Evolutionary conservation across 2,113 vertebrate genomes (phyloP).

Genomic region (Strigops habroptila): DNA sequence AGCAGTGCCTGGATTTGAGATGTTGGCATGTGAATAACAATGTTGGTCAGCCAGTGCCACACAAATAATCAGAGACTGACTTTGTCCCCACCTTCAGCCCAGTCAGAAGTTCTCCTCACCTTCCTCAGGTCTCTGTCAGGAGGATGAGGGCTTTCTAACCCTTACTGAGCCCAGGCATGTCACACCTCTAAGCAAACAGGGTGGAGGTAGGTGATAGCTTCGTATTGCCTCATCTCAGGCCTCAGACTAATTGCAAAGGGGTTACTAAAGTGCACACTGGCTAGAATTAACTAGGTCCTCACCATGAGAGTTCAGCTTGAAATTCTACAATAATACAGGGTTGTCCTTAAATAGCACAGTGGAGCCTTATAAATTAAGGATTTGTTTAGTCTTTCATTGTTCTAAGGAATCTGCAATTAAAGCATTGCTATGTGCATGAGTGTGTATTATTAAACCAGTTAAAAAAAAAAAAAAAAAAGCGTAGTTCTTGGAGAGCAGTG

Average conservation of each 20-base stretch:
- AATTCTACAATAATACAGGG: background rate
- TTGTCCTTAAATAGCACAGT: constrained; percentile 29
- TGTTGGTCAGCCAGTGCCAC: background rate
- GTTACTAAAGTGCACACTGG: background rate
- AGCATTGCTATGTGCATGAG: background rate
- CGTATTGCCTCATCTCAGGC: background rate
- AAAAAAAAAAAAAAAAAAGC: background rate
- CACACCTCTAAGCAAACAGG: background rate
- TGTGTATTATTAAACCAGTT: constrained; percentile 18
- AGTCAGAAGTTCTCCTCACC: accelerated
- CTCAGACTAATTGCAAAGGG: background rate
- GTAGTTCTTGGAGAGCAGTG: background rate
- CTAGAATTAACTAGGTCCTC: background rate
- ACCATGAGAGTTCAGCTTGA: background rate
- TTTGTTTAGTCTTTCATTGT: constrained; percentile 49
- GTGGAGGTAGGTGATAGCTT: background rate
- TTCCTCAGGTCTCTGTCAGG: background rate
- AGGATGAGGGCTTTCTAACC: background rate
- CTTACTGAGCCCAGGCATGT: background rate
- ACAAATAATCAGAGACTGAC: background rate
- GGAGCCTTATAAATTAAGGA: constrained; percentile 10
- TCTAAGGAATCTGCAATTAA: constrained; percentile 32
- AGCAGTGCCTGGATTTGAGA: background rate
- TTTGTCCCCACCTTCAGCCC: background rate
- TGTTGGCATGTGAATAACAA: accelerated